Evolutionary conservation across 92 coral and sea anemone genomes (phyloP).

Genomic region (Porites rus): DNA sequence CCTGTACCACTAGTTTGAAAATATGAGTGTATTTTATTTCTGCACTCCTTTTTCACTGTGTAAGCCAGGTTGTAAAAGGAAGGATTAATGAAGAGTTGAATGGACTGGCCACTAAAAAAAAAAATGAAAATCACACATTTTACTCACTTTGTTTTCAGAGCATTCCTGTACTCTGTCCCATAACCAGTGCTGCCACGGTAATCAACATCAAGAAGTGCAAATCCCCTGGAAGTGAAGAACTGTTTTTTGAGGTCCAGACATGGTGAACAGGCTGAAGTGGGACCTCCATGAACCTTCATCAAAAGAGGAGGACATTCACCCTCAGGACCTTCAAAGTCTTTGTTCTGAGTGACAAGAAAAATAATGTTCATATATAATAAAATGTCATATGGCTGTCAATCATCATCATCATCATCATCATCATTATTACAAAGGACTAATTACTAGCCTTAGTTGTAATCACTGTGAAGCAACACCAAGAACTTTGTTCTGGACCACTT

Average conservation of each 20-base stretch:
- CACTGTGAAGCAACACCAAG: too few species aligned
- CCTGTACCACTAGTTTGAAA: too few species aligned
- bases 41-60: too few species aligned
- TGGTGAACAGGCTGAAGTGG: constrained; percentile 75
- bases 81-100: too few species aligned
- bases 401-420: background rate
- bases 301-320: constrained; percentile 88
- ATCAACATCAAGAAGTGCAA: constrained; percentile 92
- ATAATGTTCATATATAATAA: background rate
- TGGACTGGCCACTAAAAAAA: too few species aligned
- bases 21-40: too few species aligned
- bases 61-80: too few species aligned
- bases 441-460: too few species aligned
- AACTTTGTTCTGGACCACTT: too few species aligned
- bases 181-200: constrained; percentile 96
- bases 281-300: constrained; percentile 95
- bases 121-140: too few species aligned
- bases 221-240: constrained; percentile 91
- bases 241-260: constrained; percentile 65
- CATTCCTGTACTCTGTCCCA: constrained; percentile 85
- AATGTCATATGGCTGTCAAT: background rate
- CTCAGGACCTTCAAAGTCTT: constrained; percentile 85
- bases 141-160: constrained; percentile 77
- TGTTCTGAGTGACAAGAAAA: constrained; percentile 72
- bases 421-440: background rate